Evolutionary conservation across 2,797 vertebrate species (phyloP).

Genomic region (Rhincodon typus): DNA sequence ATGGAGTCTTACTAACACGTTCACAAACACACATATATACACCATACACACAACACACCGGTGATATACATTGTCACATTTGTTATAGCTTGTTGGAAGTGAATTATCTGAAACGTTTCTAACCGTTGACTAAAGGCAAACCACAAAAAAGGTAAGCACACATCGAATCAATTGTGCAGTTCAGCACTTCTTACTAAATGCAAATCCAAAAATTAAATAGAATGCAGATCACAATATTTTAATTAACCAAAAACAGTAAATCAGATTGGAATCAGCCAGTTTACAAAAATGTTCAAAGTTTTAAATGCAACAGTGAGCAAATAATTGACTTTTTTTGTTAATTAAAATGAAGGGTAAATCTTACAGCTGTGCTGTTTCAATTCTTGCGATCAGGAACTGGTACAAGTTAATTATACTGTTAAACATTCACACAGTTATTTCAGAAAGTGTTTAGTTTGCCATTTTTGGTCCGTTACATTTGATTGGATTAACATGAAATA

Average conservation of each 20-base stretch:
- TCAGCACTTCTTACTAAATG: too few species aligned
- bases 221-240: not conserved
- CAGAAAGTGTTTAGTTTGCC: conserved; percentile 37
- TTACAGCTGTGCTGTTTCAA: not conserved
- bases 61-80: not conserved
- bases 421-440: conserved; percentile 45
- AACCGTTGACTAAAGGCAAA: too few species aligned
- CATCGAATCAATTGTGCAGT: not conserved
- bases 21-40: not conserved
- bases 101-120: not conserved
- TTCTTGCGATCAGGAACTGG: conserved; percentile 40
- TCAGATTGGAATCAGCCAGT: not conserved
- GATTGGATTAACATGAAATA: conserved; percentile 52
- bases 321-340: not conserved
- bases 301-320: not conserved
- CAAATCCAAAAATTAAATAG: not conserved
- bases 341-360: not conserved
- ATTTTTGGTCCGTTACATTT: conserved; percentile 47
- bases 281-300: not conserved
- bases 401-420: conserved; percentile 49
- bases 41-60: not conserved
- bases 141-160: not conserved
- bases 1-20: not conserved
- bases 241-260: too few species aligned
- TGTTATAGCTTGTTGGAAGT: too few species aligned